Conservation (phyloP, 2,888 invertebrate species). For the Tenthredo mesomela region DNA sequence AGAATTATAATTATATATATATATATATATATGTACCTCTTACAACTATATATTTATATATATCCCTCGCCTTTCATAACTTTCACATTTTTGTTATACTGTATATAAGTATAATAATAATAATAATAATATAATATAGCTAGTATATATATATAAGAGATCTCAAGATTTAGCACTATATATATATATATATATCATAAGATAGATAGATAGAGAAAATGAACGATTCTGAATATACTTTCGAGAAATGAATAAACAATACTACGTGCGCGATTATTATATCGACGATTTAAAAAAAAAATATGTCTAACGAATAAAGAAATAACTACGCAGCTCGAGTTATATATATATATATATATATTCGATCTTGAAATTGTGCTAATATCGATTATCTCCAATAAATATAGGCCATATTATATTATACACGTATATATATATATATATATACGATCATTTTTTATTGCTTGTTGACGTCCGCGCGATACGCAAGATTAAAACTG, state of each 20-base stretch:
- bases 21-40: background rate
- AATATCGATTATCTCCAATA: slow-evolving; percentile 25
- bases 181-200: no score
- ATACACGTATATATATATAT: no score
- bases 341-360: no score
- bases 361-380: slow-evolving; percentile 15
- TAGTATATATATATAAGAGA: background rate
- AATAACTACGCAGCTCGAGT: background rate
- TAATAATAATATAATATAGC: no score
- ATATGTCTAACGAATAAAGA: background rate
- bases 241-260: background rate
- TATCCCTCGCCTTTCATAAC: slow-evolving; percentile 29
- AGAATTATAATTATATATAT: background rate
- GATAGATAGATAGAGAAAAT: no score
- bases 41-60: background rate
- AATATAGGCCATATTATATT: slow-evolving; percentile 27
- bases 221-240: background rate
- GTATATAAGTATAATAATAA: background rate
- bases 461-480: slow-evolving; percentile 34
- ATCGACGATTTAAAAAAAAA: background rate
- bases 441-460: slow-evolving; percentile 14
- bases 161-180: background rate
- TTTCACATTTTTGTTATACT: slow-evolving; percentile 39
- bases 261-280: background rate
- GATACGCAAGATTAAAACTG: background rate